A percentile compares a stretch with the other conserved stretches of the same genome.
Conservation (phyloP, 2,113 vertebrate species). For the Colius striatus region DNA sequence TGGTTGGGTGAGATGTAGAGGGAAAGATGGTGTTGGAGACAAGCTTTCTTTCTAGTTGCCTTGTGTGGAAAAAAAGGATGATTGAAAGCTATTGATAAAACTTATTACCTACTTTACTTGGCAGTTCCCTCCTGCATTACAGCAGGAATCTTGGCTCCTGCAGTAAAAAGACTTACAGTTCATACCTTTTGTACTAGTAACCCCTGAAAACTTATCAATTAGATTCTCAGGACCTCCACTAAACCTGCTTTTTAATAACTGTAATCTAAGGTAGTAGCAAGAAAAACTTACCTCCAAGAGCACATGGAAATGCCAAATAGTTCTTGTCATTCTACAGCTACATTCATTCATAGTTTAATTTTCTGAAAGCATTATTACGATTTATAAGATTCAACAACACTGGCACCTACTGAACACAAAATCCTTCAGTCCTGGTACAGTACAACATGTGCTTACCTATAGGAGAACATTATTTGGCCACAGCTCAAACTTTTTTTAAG, state of each 20-base stretch:
- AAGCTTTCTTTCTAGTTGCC: neutral
- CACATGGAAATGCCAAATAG: neutral
- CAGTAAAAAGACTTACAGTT: neutral
- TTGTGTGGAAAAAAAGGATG: neutral
- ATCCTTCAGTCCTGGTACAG: neutral
- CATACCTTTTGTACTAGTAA: neutral
- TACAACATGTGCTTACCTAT: neutral
- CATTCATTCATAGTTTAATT: neutral
- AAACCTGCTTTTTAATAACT: neutral
- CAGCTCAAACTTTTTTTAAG: neutral
- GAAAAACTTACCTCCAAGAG: neutral
- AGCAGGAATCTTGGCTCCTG: neutral
- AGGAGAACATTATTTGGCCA: neutral
- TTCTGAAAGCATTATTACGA: neutral
- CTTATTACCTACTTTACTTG: neutral
- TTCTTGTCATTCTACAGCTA: neutral
- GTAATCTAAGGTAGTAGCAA: neutral
- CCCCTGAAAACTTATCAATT: neutral
- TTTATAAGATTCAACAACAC: constrained; percentile 23
- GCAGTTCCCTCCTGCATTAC: neutral
- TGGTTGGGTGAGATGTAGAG: neutral
- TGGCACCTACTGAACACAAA: neutral
- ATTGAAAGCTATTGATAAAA: neutral
- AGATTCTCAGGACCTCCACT: neutral
- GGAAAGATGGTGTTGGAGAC: neutral